Base-by-base conservation (phyloP, 1,140 invertebrate genomes). In the Drosophila trapezifrons region DNA sequence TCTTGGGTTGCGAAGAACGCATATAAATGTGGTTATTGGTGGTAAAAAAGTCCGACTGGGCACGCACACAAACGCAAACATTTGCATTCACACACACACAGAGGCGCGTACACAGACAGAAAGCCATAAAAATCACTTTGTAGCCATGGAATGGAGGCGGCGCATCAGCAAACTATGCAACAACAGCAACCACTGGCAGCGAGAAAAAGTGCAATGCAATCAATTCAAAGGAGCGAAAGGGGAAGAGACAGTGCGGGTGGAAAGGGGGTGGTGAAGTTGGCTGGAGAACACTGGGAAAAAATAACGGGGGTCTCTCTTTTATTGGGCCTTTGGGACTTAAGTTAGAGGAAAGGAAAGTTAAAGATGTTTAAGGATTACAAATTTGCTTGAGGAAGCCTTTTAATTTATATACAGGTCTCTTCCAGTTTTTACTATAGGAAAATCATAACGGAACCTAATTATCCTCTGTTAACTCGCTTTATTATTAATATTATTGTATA, bases 51-150 rank as follows among this genome's bases (percentile, higher is more conserved):
- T n/a, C n/a, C n/a, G n/a, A n/a, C n/a, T n/a, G n/a, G n/a, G n/a
- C n/a, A 51, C 43, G 13, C 49, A 52, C 49, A 52, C 49, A 66
- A 63, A 67, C 10, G 56, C 66, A 59, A 80, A 80, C 78, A 80
- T 80, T 80, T 80, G 77, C 78, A 80, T 72, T 80, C 65, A 74
- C 77, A 59, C 42, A 65, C 52, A 74, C 40, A 47, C 45, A 45
- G 32, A 45, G 47, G 10, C 55, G 40, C 35, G 25, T 47, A 56
- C 18, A 45, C 54, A 70, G 72, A 76, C 75, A 60, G 64, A 85
- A 86, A 86, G 83, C 83, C 79, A 86, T 87, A 86, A 86, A 86
- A 86, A 87, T 86, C 83, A 86, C 83, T 86, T 86, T 86, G 83
- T 86, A 79, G 72, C 77, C 73, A 76, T 81, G 83, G 72, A 79